These are phyloP conservation scores for Anthoptus insignis DNA, from an alignment of 2,888 invertebrate genomes.

Conservation along the genomic window DNA sequence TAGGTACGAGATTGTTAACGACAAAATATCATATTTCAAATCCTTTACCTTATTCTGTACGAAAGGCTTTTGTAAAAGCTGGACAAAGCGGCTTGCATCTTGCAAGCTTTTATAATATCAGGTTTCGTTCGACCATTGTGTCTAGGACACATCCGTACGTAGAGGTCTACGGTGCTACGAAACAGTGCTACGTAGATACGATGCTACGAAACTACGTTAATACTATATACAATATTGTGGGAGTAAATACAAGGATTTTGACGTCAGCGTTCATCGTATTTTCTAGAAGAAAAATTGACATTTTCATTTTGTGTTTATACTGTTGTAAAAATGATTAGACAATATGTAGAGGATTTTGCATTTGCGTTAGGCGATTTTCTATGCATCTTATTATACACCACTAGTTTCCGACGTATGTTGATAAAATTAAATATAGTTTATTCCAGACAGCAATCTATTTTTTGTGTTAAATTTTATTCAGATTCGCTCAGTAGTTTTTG, in stretches of 20 bases:
- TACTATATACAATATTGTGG: background rate
- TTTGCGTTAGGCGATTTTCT: no score
- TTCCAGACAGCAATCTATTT: no score
- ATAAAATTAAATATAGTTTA: no score
- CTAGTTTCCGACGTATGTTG: no score
- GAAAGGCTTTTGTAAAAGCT: constrained; percentile 28
- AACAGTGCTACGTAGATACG: background rate
- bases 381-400: no score
- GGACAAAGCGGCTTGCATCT: constrained; percentile 31
- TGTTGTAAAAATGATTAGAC: no score
- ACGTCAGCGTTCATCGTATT: constrained; percentile 15
- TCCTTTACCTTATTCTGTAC: constrained; percentile 26
- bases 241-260: constrained; percentile 9
- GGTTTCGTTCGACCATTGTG: constrained; percentile 32
- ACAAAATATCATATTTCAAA: constrained; percentile 35
- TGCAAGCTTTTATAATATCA: constrained; percentile 39
- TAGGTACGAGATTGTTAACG: constrained; percentile 23
- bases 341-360: no score
- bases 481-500: no score
- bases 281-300: background rate
- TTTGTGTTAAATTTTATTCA: no score
- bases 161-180: constrained; percentile 26
- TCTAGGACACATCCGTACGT: constrained; percentile 30
- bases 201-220: constrained; percentile 12
- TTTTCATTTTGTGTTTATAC: background rate